Evolutionary conservation across 2,888 invertebrate genomes (phyloP), one percentile per base, ranked within the genome.

Genomic region (Apantesis nais): DNA sequence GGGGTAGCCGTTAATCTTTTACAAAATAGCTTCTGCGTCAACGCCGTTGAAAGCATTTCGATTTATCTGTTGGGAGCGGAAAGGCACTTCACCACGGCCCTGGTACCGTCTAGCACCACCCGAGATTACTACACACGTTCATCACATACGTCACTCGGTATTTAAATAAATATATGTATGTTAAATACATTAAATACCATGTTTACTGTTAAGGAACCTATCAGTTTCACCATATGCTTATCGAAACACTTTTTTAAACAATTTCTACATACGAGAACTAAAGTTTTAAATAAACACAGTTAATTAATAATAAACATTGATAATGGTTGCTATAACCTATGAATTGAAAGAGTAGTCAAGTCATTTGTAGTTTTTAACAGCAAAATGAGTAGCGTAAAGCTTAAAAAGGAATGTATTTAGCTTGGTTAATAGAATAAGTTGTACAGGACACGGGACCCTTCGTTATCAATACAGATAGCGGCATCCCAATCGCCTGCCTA

Each of bases 381-480:
- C 48, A 31, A 64, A 65, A 65, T 55, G 37, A 31, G 66, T 39
- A 55, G 62, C 44, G 22, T 48, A n/a, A n/a, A 55, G n/a, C 41
- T 31, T 34, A 29, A 31, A 48, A n/a, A 52, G n/a, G 8, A 48
- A 34, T 12, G 19, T 61, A 29, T 69, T 48, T 41, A 62, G 58
- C 41, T 8, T 39, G 70, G 75, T 69, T 74, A 60, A 65, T 65
- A 65, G 48, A 66, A 66, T 66, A 55, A 55, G 48, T 68, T 72
- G 80, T 80, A 81, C 85, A 80, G 88, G 83, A 85, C 85, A 78
- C 79, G 78, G 79, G 80, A 79, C 76, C 82, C 79, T 76, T 60
- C 78, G 82, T 90, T 93, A 93, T 93, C 92, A 84, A 82, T 74
- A 73, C 76, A 89, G 93, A 94, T 94, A 93, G 88, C 86, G 87